These are phyloP conservation scores for Oryzias celebensis DNA, from an alignment of 2,113 vertebrate species.

Conservation along the genomic window DNA sequence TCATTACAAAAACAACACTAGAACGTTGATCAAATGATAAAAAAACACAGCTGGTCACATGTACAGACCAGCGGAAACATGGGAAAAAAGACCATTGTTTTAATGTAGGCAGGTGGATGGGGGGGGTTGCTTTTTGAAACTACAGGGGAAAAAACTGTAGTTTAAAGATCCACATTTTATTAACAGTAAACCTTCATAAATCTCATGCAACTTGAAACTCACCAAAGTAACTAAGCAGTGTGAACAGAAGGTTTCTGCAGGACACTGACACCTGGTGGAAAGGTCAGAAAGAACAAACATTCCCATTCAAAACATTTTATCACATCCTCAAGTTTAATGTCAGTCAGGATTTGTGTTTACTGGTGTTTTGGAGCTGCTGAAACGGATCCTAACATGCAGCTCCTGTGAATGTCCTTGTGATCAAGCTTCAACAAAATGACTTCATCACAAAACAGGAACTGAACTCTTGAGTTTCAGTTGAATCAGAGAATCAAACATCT, in stretches of 20 bases:
- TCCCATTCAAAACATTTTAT: constrained; percentile 41
- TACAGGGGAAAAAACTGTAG: no score
- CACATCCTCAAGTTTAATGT: background rate
- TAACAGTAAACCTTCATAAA: constrained; percentile 26
- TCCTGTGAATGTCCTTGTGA: no score
- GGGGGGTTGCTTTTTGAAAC: no score
- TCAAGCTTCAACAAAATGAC: background rate
- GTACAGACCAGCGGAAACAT: no score
- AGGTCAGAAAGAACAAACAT: constrained; percentile 47
- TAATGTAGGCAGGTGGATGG: no score
- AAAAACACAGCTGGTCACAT: no score
- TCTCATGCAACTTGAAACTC: constrained; percentile 57
- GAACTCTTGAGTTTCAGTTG: background rate
- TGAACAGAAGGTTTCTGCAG: constrained; percentile 44
- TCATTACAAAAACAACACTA: no score
- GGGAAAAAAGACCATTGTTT: no score
- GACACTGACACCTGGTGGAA: constrained; percentile 53
- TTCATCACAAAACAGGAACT: background rate
- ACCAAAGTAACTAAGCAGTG: constrained; percentile 55
- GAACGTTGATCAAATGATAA: no score
- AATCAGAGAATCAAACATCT: background rate
- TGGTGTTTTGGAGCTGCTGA: no score
- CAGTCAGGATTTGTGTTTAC: no score
- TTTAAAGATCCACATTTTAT: constrained; percentile 4
- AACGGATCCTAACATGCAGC: no score